Evolutionary conservation across 1,140 invertebrate species (phyloP).

Genomic region (Halesus radiatus): DNA sequence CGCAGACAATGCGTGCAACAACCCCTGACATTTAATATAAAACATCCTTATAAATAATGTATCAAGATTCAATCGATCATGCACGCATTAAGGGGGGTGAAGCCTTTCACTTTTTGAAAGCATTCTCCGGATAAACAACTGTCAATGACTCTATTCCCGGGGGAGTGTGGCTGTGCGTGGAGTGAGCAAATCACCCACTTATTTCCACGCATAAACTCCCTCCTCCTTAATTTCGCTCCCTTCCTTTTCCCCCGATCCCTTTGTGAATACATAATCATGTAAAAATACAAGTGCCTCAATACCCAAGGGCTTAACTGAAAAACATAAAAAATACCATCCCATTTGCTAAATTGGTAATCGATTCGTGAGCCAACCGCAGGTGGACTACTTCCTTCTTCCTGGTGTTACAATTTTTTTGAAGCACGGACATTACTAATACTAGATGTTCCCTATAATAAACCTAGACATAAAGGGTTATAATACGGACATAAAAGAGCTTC

Average conservation of each 20-base stretch:
- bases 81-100: not conserved
- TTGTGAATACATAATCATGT: constrained; percentile 43
- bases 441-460: too few relatives aligned
- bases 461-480: too few relatives aligned
- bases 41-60: not conserved
- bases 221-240: constrained; percentile 17
- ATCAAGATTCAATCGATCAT: constrained; percentile 22
- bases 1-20: too few relatives aligned
- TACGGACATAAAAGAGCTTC: too few relatives aligned
- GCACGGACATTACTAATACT: too few relatives aligned
- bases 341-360: constrained; percentile 55
- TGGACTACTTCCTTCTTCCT: constrained; percentile 27
- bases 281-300: constrained; percentile 44
- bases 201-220: constrained; percentile 14
- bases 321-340: constrained; percentile 48
- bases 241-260: constrained; percentile 4
- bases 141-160: constrained; percentile 29
- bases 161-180: not conserved
- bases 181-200: constrained; percentile 40
- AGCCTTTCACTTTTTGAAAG: constrained; percentile 25
- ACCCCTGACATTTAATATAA: too few relatives aligned
- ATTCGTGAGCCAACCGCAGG: constrained; percentile 46
- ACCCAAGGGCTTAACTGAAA: constrained; percentile 35
- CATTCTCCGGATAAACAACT: constrained; percentile 27
- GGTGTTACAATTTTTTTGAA: too few relatives aligned